Evolutionary conservation across 23 tunicate species (phyloP), one percentile per base, ranked within the genome.

Genomic region (Halocynthia roretzi): DNA sequence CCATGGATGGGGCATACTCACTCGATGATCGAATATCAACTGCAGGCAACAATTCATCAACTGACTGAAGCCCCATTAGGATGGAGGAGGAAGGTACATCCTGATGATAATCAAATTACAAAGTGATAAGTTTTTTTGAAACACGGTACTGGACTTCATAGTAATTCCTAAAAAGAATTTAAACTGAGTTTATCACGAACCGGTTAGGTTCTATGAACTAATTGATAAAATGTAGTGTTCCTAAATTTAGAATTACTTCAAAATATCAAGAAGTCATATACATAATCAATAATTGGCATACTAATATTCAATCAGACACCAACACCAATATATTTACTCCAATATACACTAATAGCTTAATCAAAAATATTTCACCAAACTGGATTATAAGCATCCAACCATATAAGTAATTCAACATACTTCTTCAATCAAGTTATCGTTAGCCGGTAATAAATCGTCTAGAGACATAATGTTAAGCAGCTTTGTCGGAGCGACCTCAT

Each of bases 381-480:
- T 11, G 2, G 40, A 12, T 31, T 67, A 50, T n/a, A 11, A 4
- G 71, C 18, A 31, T 11, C 19, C 5, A 67, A 10, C 5, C 71
- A 21, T 10, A 14, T 31, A n/a, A 58, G 17, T 58, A 12, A 76
- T 53, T 68, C 44, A 7, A 44, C 11, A 57, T 14, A 54, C 60
- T n/a, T 85, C 83, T 74, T 57, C 77, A 50, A 67, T 67, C 1
- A 50, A 67, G 40, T 15, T 67, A 31, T 67, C 71, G 48, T 67
- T 48, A 60, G 80, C 80, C 8, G 95, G 84, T 7, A 62, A 22
- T 5, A 88, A 65, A 55, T 88, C 87, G 54, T 88, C 95, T 52
- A 88, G 65, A 7, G 95, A 77, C 83, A 78, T 83, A 14, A 88
- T 52, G 53, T 79, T 71, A 58, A 78, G 89, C 49, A 83, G 53